phyloP scores from a whole-genome alignment of 2,797 vertebrate genomes.

The Siniperca obscura region DNA sequence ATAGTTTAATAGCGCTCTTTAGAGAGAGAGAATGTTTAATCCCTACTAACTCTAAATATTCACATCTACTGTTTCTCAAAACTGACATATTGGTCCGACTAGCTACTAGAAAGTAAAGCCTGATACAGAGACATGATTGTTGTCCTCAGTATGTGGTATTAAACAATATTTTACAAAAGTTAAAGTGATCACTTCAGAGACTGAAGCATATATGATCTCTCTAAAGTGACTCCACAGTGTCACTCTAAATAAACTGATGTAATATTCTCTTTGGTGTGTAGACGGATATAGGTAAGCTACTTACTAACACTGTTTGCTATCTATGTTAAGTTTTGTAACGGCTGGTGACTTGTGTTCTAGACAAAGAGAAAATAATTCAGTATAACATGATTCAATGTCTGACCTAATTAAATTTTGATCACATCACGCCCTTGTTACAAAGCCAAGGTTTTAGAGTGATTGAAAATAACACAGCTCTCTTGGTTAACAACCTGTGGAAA shows the following conservation, averaged over 20 bases:
- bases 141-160: background rate
- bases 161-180: background rate
- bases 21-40: background rate
- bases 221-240: background rate
- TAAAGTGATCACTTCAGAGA: background rate
- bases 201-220: background rate
- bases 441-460: slow-evolving; percentile 5
- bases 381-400: slow-evolving; percentile 6
- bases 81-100: background rate
- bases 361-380: slow-evolving; percentile 4
- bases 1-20: too few relatives aligned
- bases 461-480: slow-evolving; percentile 21
- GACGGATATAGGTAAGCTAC: slow-evolving; percentile 28
- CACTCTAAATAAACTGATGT: background rate
- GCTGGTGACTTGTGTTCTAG: background rate
- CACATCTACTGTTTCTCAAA: background rate
- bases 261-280: background rate
- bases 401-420: slow-evolving; percentile 14
- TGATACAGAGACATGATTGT: background rate
- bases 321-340: background rate
- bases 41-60: background rate
- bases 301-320: slow-evolving; percentile 19
- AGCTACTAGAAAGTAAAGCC: background rate
- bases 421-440: slow-evolving; percentile 3
- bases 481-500: slow-evolving; percentile 26